phyloP scores from a whole-genome alignment of 2,888 invertebrate genomes.

The Cephus nigrinus region DNA sequence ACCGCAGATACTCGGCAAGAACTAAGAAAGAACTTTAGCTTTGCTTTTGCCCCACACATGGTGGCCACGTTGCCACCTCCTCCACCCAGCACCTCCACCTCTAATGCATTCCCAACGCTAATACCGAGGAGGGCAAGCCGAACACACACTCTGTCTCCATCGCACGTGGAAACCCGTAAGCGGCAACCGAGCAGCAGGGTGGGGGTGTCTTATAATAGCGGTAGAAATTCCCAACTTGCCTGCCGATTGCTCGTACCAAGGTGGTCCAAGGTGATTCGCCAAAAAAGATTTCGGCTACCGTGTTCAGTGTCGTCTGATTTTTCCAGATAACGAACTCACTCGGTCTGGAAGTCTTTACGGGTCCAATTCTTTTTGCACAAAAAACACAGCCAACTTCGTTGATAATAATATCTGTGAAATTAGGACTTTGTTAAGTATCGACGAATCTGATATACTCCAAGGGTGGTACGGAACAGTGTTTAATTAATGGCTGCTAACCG shows the following conservation, averaged over 20 bases:
- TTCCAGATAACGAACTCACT: not conserved
- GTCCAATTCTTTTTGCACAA: not conserved
- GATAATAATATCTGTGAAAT: not conserved
- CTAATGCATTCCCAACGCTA: constrained; percentile 58
- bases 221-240: constrained; percentile 31
- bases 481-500: constrained; percentile 41
- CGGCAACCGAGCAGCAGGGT: constrained; percentile 26
- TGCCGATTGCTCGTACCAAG: constrained; percentile 32
- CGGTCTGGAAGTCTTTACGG: not conserved
- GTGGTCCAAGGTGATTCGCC: constrained; percentile 19
- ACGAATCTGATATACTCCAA: not conserved
- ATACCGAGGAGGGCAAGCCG: constrained; percentile 32
- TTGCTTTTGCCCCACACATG: constrained; percentile 50
- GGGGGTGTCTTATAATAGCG: constrained; percentile 29
- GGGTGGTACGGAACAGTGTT: not conserved
- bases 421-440: not conserved
- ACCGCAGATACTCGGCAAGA: constrained; percentile 39
- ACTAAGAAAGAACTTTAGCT: constrained; percentile 47
- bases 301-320: not conserved
- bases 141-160: constrained; percentile 41
- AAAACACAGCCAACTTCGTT: not conserved
- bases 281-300: not conserved
- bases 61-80: constrained; percentile 62
- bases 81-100: constrained; percentile 41
- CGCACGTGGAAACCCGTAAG: constrained; percentile 52